Conservation (phyloP, 2,888 invertebrate genomes). For the Sisyra terminalis region DNA sequence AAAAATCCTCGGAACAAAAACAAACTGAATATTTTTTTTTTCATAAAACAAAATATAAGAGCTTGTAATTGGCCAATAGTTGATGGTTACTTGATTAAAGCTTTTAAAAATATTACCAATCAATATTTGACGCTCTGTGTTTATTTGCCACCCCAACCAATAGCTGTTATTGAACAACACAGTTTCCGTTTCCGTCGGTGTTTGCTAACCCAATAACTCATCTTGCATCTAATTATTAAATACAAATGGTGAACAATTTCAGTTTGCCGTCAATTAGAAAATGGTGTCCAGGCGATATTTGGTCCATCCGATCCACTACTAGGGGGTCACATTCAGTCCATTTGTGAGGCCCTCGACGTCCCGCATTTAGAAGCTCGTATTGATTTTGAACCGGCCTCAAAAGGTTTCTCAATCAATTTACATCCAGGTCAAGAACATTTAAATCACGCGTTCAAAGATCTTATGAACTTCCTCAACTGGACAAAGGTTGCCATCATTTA, state of each 20-base stretch:
- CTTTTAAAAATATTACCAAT: constrained; percentile 1
- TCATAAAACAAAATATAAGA: too few relatives aligned
- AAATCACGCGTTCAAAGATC: constrained; percentile 69
- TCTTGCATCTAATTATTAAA: too few relatives aligned
- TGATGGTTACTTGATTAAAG: too few relatives aligned
- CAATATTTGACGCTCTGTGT: background rate
- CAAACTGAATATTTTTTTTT: too few relatives aligned
- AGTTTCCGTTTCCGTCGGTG: too few relatives aligned
- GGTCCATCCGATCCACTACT: constrained; percentile 73
- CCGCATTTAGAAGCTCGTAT: constrained; percentile 71
- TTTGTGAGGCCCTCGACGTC: constrained; percentile 77
- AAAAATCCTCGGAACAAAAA: too few relatives aligned
- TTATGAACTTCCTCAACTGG: constrained; percentile 83
- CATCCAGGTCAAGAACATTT: constrained; percentile 72
- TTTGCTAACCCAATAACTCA: too few relatives aligned
- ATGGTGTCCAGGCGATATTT: constrained; percentile 75
- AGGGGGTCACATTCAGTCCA: constrained; percentile 71
- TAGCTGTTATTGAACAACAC: background rate
- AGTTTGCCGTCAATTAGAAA: constrained; percentile 70
- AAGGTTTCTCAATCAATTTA: constrained; percentile 72
- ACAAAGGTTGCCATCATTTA: constrained; percentile 84
- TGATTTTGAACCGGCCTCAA: constrained; percentile 43
- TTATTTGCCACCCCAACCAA: background rate
- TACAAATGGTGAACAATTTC: constrained; percentile 21
- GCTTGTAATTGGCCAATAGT: too few relatives aligned